Evolutionary conservation across 2,888 invertebrate genomes (phyloP), one percentile per base, ranked within the genome.

Genomic region (Nomada lathburiana): DNA sequence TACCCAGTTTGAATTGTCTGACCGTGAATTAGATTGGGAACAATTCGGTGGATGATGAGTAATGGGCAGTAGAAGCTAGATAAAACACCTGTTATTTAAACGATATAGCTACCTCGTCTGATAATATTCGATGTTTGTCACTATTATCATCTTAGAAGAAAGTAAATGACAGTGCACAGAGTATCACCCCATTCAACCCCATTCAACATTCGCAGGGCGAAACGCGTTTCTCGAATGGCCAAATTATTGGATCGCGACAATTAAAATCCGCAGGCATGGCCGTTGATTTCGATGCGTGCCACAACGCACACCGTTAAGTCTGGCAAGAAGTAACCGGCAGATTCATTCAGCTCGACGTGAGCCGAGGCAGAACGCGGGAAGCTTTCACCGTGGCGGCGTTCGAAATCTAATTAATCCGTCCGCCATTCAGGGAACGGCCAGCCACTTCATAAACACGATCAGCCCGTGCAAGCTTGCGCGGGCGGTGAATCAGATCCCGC

Each of bases 331-430:
- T 23, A 26, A 23, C 69, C 20, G 3, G 26, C 42, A 3, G 60
- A 60, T 78, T 76, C 77, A 76, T 76, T 78, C 76, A 78, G 65
- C 65, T 44, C 67, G 76, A 36, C 76, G 50, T 64, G 75, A n/a
- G n/a, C 20, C 75, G 50, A 52, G 52, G 68, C 60, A 68, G 69
- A 42, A 67, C 76, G 42, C 64, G 75, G 63, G 57, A 52, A 68
- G 63, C 80, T 79, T 79, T 81, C 81, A 74, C 73, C 81, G 72
- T 69, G 69, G 59, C 73, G 47, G 53, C 69, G 73, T 47, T 79
- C 69, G 74, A 74, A 72, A 80, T 81, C 80, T 74, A 74, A 80
- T 81, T 80, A 81, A 81, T 60, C 80, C 73, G 50, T 73, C 73
- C 79, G 23, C 64, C 80, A 65, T 70, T 70, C 69, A 70, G 50